Base-by-base conservation (phyloP, 2,888 invertebrate species). In the Crepidodera aurea region DNA sequence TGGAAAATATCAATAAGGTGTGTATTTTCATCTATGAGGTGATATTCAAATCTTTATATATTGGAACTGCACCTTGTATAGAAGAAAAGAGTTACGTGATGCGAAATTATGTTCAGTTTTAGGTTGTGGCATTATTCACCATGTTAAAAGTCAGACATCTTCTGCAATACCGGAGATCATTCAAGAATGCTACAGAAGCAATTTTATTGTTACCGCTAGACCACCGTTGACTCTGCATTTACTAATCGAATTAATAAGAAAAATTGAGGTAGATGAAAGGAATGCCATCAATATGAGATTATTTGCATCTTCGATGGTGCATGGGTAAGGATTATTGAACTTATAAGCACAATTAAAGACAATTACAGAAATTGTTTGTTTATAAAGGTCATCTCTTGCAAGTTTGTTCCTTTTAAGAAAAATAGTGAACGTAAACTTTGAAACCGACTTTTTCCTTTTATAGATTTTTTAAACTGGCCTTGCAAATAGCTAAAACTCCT, bases 201-300 rank as follows among this genome's bases (percentile, higher is more conserved):
- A 84, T 15, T 83, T 82, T 1, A 83, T 84, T 0, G 68, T 71
- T 53, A 71, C 79, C 25, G 72, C 82, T 15, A 78, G 80, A 44
- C 83, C 87, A 19, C 88, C 89, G 0, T 79, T 84, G 62, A 85
- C 87, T 13, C 77, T 89, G 2, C 85, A 84, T 66, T 82, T 87
- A 0, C 80, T 87, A 54, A 78, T 89, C 16, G 88, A 89, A 55
- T 76, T 90, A 8, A 70, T 90, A 27, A 83, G 85, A 69, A 88
- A 87, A 78, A 77, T 88, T 56, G 90, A 90, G 75, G 75, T 78
- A 54, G 71, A 78, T 48, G 80, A 83, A 37, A 80, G 82, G 1
- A 83, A 82, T 66, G 79, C 85, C 4, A 84, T 81, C 61, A 80
- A 88, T 71, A 81, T 87, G 74, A 82, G 87, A 72, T 75, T 84